Percentiles rank a stretch among this genome's conserved stretches.
These are phyloP conservation scores for Cyprinodon variegatus DNA, from an alignment of 2,113 vertebrate genomes.

Conservation along the genomic window DNA sequence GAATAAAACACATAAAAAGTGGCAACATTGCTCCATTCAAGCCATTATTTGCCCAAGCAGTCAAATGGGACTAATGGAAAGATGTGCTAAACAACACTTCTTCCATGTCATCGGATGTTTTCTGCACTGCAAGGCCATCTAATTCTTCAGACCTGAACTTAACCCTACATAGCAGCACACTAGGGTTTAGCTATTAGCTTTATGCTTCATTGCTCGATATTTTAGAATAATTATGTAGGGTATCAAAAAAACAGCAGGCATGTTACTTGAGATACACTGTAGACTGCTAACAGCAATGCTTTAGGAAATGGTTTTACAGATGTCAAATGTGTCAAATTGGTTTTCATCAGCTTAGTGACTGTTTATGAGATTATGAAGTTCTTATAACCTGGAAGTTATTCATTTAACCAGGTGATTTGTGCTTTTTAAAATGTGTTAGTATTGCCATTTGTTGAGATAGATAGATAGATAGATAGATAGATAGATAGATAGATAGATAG, in stretches of 20 bases:
- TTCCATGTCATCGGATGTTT: conserved; percentile 38
- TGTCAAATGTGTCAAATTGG: neutral
- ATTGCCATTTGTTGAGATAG: too few relatives aligned
- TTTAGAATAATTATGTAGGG: conserved; percentile 2
- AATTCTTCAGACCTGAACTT: neutral
- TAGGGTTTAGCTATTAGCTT: conserved; percentile 14
- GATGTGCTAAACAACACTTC: conserved; percentile 28
- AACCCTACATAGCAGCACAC: neutral
- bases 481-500: too few relatives aligned
- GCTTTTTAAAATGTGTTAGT: too few relatives aligned
- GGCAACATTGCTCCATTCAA: conserved; percentile 10
- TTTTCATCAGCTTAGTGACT: neutral
- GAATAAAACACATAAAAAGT: neutral
- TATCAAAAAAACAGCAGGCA: conserved; percentile 1
- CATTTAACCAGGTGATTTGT: too few relatives aligned
- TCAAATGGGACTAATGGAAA: conserved; percentile 42
- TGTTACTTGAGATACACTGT: neutral
- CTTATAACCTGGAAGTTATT: neutral
- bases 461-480: too few relatives aligned
- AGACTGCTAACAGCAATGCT: neutral
- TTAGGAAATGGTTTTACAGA: neutral
- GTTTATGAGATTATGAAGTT: neutral
- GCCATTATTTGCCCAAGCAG: conserved; percentile 26
- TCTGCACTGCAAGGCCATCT: conserved; percentile 19
- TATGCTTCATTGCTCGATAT: conserved; percentile 8